phyloP scores from a whole-genome alignment of 2,797 vertebrate species.

The Clarias pachynema region DNA sequence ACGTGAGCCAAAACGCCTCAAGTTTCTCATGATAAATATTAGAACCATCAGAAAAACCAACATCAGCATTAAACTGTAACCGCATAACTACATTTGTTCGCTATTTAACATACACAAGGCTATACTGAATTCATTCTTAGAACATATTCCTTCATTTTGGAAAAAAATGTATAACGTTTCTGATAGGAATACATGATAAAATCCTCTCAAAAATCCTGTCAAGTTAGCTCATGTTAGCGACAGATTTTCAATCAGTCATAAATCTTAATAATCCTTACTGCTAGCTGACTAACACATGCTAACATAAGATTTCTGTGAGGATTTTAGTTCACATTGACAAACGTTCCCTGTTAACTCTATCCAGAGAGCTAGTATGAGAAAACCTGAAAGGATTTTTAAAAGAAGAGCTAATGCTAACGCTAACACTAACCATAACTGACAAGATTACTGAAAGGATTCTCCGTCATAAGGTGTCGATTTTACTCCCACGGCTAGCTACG shows the following conservation, averaged over 20 bases:
- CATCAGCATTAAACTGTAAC: background rate
- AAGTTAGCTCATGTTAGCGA: background rate
- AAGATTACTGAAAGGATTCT: background rate
- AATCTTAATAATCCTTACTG: background rate
- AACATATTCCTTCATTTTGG: background rate
- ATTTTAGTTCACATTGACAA: background rate
- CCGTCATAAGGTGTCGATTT: background rate
- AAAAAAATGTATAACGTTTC: background rate
- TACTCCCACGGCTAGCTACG: background rate
- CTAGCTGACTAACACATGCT: background rate
- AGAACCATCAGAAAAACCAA: conserved; percentile 19
- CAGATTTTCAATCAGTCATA: background rate
- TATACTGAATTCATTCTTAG: background rate
- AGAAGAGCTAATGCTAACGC: background rate
- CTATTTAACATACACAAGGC: background rate
- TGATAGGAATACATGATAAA: background rate
- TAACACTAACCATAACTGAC: background rate
- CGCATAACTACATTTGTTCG: too few species aligned
- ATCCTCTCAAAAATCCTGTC: background rate
- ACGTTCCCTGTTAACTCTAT: background rate
- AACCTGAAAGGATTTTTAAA: background rate
- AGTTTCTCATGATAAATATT: conserved; percentile 6
- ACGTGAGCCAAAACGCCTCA: conserved; percentile 8
- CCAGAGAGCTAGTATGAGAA: background rate
- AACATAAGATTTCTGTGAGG: background rate